Percentiles rank a stretch among this genome's conserved stretches.
Evolutionary conservation across 2,113 vertebrate genomes (phyloP).

Genomic region (Eira barbara): DNA sequence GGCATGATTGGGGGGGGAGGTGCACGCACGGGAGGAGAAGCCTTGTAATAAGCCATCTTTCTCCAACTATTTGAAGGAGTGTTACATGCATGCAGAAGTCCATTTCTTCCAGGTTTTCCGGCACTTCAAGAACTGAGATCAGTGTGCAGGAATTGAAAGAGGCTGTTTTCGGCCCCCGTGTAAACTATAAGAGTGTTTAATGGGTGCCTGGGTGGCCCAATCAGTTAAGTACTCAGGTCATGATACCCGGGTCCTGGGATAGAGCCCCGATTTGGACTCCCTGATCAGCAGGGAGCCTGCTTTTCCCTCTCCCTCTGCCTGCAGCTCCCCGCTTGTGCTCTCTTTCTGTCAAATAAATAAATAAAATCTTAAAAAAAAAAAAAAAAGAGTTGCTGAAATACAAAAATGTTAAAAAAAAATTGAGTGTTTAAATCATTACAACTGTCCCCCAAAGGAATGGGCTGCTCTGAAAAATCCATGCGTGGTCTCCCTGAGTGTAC

Average conservation of each 20-base stretch:
- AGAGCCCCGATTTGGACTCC: no score
- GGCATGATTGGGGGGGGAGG: not conserved
- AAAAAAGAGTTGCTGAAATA: no score
- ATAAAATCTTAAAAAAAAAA: no score
- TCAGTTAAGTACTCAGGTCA: no score
- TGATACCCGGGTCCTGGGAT: no score
- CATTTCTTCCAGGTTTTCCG: not conserved
- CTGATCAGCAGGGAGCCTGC: no score
- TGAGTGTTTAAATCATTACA: not conserved
- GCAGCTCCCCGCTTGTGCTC: no score
- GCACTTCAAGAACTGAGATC: not conserved
- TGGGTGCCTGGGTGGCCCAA: no score
- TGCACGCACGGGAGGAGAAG: not conserved
- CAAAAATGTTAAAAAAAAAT: no score
- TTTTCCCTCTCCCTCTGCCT: no score
- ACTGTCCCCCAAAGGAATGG: not conserved
- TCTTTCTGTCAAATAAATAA: no score
- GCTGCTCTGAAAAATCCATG: not conserved
- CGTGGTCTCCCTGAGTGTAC: not conserved
- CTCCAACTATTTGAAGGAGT: not conserved
- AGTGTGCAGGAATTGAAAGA: not conserved
- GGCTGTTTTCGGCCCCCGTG: not conserved
- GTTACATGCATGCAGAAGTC: not conserved
- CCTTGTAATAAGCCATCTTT: not conserved
- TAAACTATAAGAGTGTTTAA: not conserved